Base-by-base conservation (phyloP, 2,113 vertebrate species). In the Salvelinus namaycush region DNA sequence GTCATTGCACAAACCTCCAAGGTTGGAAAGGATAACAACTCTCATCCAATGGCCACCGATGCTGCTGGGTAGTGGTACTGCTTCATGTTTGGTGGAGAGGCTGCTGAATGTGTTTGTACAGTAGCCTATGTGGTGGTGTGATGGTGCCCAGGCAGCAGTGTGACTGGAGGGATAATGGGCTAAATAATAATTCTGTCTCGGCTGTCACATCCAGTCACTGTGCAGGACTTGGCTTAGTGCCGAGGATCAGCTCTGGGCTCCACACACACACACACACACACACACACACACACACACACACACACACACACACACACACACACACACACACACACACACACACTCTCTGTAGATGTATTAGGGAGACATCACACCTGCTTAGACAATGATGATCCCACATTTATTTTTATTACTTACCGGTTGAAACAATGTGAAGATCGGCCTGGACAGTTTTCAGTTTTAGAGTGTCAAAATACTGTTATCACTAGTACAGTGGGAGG, bases 101-200 rank as follows among this genome's bases (percentile, higher is more conserved):
- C 27, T 31, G 18, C 39, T 64, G n/a, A 27, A 48, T 20, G 16
- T 51, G 27, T 51, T 48, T 48, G 48, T 72, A 44, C 27, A 5
- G 26, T 14, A 27, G 39, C 39, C 39, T 44, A 44, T 44, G 39
- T 44, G 39, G 9, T 44, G 39, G 39, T 9, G 9, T 77, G 68
- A 68, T 72, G 76, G 59, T 62, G 34, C 31, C 48, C 66, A 74
- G 65, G 24, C 78, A 78, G 78, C 72, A 74, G 70, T 70, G 77
- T 76, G 68, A 77, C 77, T 64, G 7, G 77, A 77, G 51, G 66
- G 70, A 82, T 80, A 78, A 78, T 80, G 76, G 57, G 11, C 34
- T 67, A 68, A 76, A 82, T 77, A 78, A 80, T 85, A 80, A 82
- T 67, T 68, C 57, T 66, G 75, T 85, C 83, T 74, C 73, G 66